phyloP scores from a whole-genome alignment of 2,888 invertebrate genomes.

The Julus scanicus region DNA sequence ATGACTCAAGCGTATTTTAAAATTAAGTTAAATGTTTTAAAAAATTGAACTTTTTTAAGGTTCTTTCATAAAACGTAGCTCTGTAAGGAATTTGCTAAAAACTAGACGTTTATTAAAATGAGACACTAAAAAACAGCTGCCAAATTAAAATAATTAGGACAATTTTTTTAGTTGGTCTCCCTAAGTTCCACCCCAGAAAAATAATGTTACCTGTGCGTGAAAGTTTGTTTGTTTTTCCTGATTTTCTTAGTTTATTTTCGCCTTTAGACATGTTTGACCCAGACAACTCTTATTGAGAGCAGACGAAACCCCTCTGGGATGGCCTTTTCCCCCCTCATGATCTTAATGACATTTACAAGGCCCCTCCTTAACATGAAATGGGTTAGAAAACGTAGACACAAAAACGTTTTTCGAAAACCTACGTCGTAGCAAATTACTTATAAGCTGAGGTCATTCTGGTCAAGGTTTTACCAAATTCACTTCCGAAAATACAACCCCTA shows the following conservation, averaged over 20 bases:
- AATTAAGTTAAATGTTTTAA: no score
- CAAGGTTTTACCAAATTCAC: not conserved
- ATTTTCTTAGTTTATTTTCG: not conserved
- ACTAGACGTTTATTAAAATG: no score
- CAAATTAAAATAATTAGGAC: no score
- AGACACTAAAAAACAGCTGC: no score
- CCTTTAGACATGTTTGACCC: conserved; percentile 32
- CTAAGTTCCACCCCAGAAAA: no score
- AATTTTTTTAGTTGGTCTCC: no score
- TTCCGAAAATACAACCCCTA: not conserved
- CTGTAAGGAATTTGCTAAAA: no score
- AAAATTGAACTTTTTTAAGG: no score
- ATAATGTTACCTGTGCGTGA: not conserved
- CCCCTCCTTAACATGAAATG: not conserved
- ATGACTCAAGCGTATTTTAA: no score
- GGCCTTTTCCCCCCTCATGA: not conserved
- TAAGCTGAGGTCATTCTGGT: conserved; percentile 11
- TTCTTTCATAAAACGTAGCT: no score
- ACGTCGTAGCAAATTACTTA: not conserved
- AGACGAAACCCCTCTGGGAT: conserved; percentile 31
- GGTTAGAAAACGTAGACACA: not conserved
- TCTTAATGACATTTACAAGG: not conserved
- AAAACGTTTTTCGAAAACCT: not conserved
- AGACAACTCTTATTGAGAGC: not conserved
- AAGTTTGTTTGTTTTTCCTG: not conserved